Evolutionary conservation across 2,888 invertebrate genomes (phyloP), one percentile per base, ranked within the genome.

Genomic region (Seira sanloemensis): DNA sequence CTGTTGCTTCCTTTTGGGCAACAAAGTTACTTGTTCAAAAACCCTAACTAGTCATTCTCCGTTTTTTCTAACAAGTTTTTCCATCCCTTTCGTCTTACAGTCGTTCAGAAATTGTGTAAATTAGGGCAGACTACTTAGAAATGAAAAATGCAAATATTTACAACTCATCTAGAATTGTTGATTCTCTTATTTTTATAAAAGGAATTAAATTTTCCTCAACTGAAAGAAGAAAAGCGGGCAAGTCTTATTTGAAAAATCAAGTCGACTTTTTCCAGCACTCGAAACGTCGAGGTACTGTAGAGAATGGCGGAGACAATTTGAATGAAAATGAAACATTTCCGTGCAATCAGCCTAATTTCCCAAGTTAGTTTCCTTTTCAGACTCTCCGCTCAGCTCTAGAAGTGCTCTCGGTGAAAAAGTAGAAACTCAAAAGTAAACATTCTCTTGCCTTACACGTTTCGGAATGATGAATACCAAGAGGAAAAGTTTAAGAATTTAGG

Each of bases 281-380:
- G n/a, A n/a, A n/a, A 4, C 12, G 12, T 37, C 37, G 5, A 37
- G 12, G 37, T 37, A 7, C 37, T 37, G 12, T 23, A 62, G 26
- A n/a, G 50, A 46, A 62, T 25, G 68, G 19, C 16, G 25, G 0
- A 27, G 65, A 58, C 58, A n/a, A n/a, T 58, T 58, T 58, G 65
- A 69, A 19, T 58, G 19, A 66, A 78, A 68, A 21, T 25, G 27
- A n/a, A 69, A 68, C 18, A 25, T 68, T 74, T 69, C 68, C 58
- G 37, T 81, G 81, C 81, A 81, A 81, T 81, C 81, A 81, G 21
- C 69, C 81, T 81, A 76, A 81, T 81, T 76, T 81, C 71, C 66
- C 76, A 18, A 37, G 73, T 62, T 72, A 78, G 67, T 69, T 74
- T 69, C 74, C 75, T 80, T 78, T 80, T 65, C 16, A 16, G 24